phyloP scores from a whole-genome alignment of 2,888 invertebrate genomes.

The Sabatieria punctata region DNA sequence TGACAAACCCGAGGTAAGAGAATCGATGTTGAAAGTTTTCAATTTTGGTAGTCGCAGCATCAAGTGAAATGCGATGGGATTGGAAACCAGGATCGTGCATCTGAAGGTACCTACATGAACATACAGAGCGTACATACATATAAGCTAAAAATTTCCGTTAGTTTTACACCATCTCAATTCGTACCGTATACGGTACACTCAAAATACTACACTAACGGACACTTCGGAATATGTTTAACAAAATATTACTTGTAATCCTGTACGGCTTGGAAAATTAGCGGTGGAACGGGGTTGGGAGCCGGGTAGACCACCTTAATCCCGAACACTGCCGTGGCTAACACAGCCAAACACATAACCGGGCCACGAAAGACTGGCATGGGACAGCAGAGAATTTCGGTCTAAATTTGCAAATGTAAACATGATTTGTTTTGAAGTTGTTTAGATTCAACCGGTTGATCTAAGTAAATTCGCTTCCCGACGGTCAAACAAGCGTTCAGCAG shows the following conservation, averaged over 20 bases:
- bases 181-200: too few species aligned
- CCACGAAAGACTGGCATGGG: slow-evolving; percentile 27
- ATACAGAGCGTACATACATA: too few species aligned
- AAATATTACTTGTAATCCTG: slow-evolving; percentile 18
- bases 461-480: slow-evolving; percentile 21
- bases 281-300: slow-evolving; percentile 25
- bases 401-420: background rate
- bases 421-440: too few species aligned
- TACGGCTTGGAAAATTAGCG: slow-evolving; percentile 20
- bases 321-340: slow-evolving; percentile 22
- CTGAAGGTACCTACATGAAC: slow-evolving; percentile 1
- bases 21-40: background rate
- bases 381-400: slow-evolving; percentile 16
- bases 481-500: slow-evolving; percentile 24
- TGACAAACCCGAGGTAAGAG: slow-evolving; percentile 1
- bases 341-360: slow-evolving; percentile 22
- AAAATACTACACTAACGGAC: too few species aligned
- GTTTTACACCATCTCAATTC: too few species aligned
- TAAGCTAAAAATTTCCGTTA: too few species aligned
- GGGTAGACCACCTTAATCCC: slow-evolving; percentile 23
- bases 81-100: slow-evolving; percentile 5
- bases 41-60: slow-evolving; percentile 6
- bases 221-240: background rate
- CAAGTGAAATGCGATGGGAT: slow-evolving; percentile 8
- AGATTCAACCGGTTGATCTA: too few species aligned